Base-by-base conservation (phyloP, 1,140 invertebrate genomes). In the Bursaphelenchus mucronatus region DNA sequence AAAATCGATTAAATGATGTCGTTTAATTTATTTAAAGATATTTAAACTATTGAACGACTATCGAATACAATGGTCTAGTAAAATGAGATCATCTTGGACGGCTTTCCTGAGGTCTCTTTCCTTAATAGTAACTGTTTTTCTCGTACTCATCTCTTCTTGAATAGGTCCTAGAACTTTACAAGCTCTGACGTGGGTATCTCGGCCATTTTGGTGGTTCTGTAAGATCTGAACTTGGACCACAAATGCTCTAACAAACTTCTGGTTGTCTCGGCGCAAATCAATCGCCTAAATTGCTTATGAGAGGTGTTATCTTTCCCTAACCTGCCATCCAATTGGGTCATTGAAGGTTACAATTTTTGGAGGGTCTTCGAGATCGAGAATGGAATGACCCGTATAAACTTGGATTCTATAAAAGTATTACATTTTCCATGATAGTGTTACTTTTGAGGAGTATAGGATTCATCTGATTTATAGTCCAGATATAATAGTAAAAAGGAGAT, bases 371-470 rank as follows among this genome's bases (percentile, higher is more conserved):
- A 97, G 95, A 51, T 61, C 55, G 17, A 78, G n/a, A 41, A 67
- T 58, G 11, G 73, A 74, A 52, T 15, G 41, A 17, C 56, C 64
- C 47, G 71, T 75, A 52, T 67, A 80, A 21, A 54, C 61, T 46
- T 68, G 61, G 55, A 74, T 63, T 62, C 69, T 72, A 39, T 17
- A 64, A 70, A 39, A 51, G 8, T 9, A 58, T 19, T 3, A 56
- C 39, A 9, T 59, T n/a, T n/a, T 2, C 30, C 21, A 13, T 46
- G 15, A 66, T 52, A 17, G 15, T 72, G 39, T 49, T 79, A 88
- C 88, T 87, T 88, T 70, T 90, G 93, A 0, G 95, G 95, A 1
- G 95, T 98, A 76, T 99, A 99, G 81, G 93, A 96, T 84, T 99
- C 95, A 85, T 99, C 95, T 13, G 94, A 82, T 83, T 97, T 97